Evolutionary conservation across 2,797 vertebrate species (phyloP).

Genomic region (Melanotaenia nigrans): DNA sequence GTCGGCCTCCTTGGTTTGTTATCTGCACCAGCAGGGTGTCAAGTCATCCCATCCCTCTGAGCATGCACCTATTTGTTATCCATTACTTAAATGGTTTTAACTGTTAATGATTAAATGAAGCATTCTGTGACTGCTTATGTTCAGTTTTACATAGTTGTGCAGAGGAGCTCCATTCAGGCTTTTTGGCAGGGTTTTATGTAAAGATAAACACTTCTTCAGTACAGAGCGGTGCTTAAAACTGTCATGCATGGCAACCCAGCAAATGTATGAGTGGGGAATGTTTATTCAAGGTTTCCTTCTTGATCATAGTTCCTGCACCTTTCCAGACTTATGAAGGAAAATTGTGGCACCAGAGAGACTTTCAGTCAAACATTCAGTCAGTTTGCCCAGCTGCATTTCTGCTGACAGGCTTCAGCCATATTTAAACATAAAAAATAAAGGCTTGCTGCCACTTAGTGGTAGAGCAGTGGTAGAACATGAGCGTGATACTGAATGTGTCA

Average conservation of each 20-base stretch:
- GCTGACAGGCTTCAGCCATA: slow-evolving; percentile 27
- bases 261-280: slow-evolving; percentile 57
- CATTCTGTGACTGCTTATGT: not conserved
- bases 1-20: slow-evolving; percentile 36
- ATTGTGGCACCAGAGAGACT: slow-evolving; percentile 59
- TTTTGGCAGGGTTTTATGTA: not conserved
- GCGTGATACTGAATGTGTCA: not conserved
- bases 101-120: slow-evolving; percentile 35
- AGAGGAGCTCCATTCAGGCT: slow-evolving; percentile 5
- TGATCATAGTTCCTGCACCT: slow-evolving; percentile 66
- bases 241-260: slow-evolving; percentile 12
- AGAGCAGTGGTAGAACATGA: slow-evolving; percentile 43
- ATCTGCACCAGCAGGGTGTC: slow-evolving; percentile 34
- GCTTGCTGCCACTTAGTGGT: slow-evolving; percentile 65
- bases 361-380: slow-evolving; percentile 26
- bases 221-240: not conserved
- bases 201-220: slow-evolving; percentile 11
- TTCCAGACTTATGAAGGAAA: slow-evolving; percentile 68
- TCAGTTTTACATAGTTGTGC: not conserved
- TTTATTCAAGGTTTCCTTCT: slow-evolving; percentile 77
- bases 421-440: not conserved
- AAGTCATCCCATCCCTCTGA: slow-evolving; percentile 40
- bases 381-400: slow-evolving; percentile 33
- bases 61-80: slow-evolving; percentile 40
- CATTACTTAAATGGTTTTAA: slow-evolving; percentile 37